Percentiles rank a stretch among this genome's conserved stretches.
Conservation (phyloP, 2,888 invertebrate genomes). For the Parelbella ahira region DNA sequence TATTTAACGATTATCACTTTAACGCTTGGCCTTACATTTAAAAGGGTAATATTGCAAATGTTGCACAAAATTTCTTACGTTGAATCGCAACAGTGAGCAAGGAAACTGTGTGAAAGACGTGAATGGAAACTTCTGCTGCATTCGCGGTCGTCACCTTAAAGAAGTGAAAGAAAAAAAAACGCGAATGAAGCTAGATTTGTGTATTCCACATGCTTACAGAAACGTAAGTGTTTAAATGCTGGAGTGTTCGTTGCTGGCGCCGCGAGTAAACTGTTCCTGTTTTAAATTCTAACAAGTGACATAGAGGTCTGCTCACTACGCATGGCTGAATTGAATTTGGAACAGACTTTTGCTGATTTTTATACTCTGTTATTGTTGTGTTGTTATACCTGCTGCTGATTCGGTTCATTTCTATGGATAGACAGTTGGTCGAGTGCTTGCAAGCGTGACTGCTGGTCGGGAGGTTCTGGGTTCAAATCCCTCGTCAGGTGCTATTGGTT, state of each 20-base stretch:
- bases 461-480: no score
- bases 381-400: no score
- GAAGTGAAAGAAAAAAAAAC: not conserved
- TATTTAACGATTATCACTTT: no score
- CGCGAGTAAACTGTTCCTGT: constrained; percentile 1
- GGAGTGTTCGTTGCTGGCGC: not conserved
- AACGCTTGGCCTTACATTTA: no score
- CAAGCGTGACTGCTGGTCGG: no score
- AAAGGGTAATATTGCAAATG: no score
- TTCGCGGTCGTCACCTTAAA: not conserved
- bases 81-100: not conserved
- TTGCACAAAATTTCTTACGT: not conserved
- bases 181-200: constrained; percentile 6
- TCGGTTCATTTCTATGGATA: no score
- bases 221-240: not conserved
- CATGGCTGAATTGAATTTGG: not conserved
- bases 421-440: no score
- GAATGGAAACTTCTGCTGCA: not conserved
- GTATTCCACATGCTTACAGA: constrained; percentile 1
- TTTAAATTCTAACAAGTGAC: not conserved
- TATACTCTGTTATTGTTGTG: no score
- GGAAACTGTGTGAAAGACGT: not conserved
- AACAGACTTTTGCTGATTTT: not conserved
- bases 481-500: no score
- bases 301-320: not conserved